Conservation (phyloP, 2,113 vertebrate species). For the Phalacrocorax carbo region DNA sequence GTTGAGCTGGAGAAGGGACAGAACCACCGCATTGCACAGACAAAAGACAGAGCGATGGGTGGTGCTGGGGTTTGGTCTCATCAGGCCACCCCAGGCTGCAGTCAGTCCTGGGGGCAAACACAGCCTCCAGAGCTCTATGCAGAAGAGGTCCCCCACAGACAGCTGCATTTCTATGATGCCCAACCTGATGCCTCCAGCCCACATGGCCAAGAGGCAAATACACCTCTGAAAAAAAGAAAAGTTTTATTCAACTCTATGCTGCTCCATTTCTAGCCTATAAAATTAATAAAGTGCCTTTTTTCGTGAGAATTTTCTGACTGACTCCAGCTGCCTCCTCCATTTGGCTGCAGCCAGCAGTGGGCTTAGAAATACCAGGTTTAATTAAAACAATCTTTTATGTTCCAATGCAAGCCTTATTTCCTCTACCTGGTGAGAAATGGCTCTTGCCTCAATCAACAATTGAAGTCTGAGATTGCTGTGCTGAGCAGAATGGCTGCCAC, state of each 20-base stretch:
- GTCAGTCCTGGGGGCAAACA: not conserved
- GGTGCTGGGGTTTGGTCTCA: not conserved
- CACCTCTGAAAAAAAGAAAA: not conserved
- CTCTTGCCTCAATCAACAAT: constrained; percentile 59
- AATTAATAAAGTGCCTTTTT: not conserved
- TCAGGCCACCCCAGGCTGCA: not conserved
- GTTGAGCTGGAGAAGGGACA: not conserved
- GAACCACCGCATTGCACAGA: not conserved
- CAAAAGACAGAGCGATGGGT: not conserved
- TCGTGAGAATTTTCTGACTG: not conserved
- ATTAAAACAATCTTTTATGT: constrained; percentile 74
- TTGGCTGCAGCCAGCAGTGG: constrained; percentile 25
- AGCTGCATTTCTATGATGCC: not conserved
- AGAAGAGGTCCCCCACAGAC: not conserved
- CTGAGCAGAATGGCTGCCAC: constrained; percentile 27
- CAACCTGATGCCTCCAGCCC: not conserved
- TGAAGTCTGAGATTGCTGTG: constrained; percentile 49
- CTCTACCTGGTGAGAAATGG: constrained; percentile 70
- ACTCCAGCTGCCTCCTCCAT: not conserved
- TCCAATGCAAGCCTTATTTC: constrained; percentile 44
- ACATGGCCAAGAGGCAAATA: not conserved
- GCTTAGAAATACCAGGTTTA: constrained; percentile 62
- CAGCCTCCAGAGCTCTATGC: rapidly evolving
- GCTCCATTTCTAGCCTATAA: not conserved
- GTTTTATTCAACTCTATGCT: not conserved